Base-by-base conservation (phyloP, 2,113 vertebrate genomes). In the Himantopus leucocephalus region DNA sequence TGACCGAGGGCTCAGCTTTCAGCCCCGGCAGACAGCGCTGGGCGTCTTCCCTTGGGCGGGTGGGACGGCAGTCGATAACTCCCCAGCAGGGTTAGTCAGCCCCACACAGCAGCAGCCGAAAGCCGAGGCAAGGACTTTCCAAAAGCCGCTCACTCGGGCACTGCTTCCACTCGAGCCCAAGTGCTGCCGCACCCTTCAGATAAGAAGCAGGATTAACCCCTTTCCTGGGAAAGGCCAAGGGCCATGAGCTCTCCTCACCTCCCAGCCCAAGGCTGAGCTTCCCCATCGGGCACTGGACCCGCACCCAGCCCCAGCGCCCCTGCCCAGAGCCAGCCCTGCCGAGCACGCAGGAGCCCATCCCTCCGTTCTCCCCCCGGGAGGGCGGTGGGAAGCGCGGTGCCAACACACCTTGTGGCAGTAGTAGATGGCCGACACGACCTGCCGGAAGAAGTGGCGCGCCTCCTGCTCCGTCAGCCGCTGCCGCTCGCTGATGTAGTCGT, bases 361-460 rank as follows among this genome's bases (percentile, higher is more conserved):
- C 35, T 2, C 4, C 1, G 0, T 7, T 48, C 7, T 23, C 12
- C 43, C 12, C 2, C 1, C 0, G 0, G 48, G 35, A 24, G 29
- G 27, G 21, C 1, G 1, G 1, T 4, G 22, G 39, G 76, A 9
- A 39, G 5, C 0, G 1, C 1, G 3, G 20, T 6, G 52, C 30
- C 7, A 8, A 23, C 97, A 70, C 55, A 99, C 99, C 98, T 98
- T 98, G 80, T 99, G 99, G 96, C 99, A 99, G 96, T 99, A 99
- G 93, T 99, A 98, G 66, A 99, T 98, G 0, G 99, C 99, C 0
- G 99, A 99, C 43, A 99, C 99, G 6, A 99, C 99, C 94, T 99
- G 99, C 27, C 99, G 98, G 98, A 99, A 99, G 98, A 99, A 98
- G 81, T 99, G 98, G 0, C 99, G 98, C 4, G 99, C 98, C 20